phyloP scores from a whole-genome alignment of 2,113 vertebrate species.

The Microcebus jonahi region DNA sequence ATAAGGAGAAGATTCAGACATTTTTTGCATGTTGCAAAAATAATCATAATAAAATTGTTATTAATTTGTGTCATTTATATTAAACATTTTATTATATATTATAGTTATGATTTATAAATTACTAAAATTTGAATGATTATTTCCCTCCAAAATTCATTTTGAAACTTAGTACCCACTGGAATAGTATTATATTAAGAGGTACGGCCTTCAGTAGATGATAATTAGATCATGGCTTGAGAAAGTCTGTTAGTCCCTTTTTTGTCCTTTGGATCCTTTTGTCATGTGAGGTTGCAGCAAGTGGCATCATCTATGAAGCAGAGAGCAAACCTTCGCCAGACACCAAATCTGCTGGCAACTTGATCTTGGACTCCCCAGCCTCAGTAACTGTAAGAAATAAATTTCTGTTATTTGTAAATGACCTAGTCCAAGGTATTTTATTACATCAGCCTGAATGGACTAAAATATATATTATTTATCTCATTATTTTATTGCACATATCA shows the following conservation, averaged over 20 bases:
- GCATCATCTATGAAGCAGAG: accelerated
- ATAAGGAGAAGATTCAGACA: not conserved
- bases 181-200: not conserved
- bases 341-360: not conserved
- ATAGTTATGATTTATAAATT: not conserved
- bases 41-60: not conserved
- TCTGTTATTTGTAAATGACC: not conserved
- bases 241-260: not conserved
- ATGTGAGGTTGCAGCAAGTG: not conserved
- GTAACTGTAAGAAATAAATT: not conserved
- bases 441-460: not conserved
- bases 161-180: not conserved
- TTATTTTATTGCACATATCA: not conserved
- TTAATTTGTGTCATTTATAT: not conserved
- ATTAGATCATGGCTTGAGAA: not conserved
- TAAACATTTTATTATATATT: not conserved
- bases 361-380: not conserved
- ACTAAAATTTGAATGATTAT: not conserved
- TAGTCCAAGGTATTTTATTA: not conserved
- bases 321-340: not conserved
- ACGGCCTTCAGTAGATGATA: not conserved
- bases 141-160: not conserved
- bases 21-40: not conserved
- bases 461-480: no score
- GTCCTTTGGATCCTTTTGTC: not conserved